A percentile compares a stretch with the other conserved stretches of the same genome.
Evolutionary conservation across 2,113 vertebrate species (phyloP).

Genomic region (Rhinoptilus africanus): DNA sequence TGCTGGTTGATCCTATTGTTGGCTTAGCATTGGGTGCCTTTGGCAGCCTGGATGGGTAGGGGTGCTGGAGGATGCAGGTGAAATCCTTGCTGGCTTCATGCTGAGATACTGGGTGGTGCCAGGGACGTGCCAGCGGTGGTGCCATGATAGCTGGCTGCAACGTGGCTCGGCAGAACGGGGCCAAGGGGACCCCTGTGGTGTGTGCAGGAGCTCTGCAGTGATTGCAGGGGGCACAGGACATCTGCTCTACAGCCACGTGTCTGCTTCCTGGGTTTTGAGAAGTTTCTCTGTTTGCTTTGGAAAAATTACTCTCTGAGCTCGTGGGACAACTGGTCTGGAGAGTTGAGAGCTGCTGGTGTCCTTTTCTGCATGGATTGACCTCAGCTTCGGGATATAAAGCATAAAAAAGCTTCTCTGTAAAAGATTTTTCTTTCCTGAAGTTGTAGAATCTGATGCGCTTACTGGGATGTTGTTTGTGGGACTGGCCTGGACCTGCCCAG

Average conservation of each 20-base stretch:
- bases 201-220: neutral
- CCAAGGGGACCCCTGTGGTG: accelerated
- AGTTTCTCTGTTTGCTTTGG: neutral
- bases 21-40: neutral
- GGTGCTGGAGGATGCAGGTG: neutral
- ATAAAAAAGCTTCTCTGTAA: neutral
- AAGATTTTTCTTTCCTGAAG: neutral
- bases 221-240: neutral
- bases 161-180: accelerated
- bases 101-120: neutral
- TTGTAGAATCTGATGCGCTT: neutral
- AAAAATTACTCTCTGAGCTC: neutral
- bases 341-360: neutral
- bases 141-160: neutral
- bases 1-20: accelerated
- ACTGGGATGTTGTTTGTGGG: neutral
- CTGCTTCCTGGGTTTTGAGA: neutral
- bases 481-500: neutral
- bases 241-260: neutral
- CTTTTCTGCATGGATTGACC: neutral
- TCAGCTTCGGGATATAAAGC: neutral
- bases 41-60: neutral
- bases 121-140: accelerated
- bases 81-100: neutral
- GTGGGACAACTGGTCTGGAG: neutral